Base-by-base conservation (phyloP, 1,140 invertebrate species). In the Anoplophora glabripennis region DNA sequence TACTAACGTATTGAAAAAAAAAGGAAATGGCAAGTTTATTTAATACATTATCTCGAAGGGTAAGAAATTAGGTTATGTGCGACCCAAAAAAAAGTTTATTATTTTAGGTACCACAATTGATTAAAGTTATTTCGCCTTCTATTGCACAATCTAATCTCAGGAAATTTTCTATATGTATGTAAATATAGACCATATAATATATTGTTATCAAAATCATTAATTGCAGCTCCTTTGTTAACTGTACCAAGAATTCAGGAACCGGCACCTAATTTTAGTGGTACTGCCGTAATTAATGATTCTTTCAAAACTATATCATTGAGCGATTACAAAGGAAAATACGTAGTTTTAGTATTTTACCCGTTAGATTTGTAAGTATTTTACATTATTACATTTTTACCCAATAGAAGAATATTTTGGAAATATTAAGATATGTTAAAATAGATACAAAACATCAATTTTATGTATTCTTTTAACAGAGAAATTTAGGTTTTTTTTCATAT, bases 331-430 rank as follows among this genome's bases (percentile, higher is more conserved):
- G 95, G 94, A 61, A 96, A 98, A 91, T 99, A 98, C 79, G 81
- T 98, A 33, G 89, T 97, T 9, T 77, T 97, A 11, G 90, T 96
- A 71, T 96, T 96, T 77, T 96, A 96, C 74, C 96, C 96, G 0
- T 78, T 97, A 59, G 96, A 96, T 78, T 96, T 96, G 89, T 91
- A 81, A 83, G 88, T 45, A 44, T 37, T 56, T 55, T n/a, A 58
- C 8, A 21, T 21, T 11, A 51, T 18, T 38, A 48, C n/a, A 40
- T 18, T 45, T 28, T 28, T 28, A 28, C 5, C 21, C 21, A 28
- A 5, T 28, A 5, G 21, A 28, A 28, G 3, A 28, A 5, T 28
- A 28, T 28, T 3, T 28, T 3, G 21, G 21, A 28, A 2, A 5
- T 28, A 28, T 28, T 3, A 28, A 5, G 21, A 28, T 28, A 28